Base-by-base conservation (phyloP, 2,113 vertebrate genomes). In the Paralichthys olivaceus region DNA sequence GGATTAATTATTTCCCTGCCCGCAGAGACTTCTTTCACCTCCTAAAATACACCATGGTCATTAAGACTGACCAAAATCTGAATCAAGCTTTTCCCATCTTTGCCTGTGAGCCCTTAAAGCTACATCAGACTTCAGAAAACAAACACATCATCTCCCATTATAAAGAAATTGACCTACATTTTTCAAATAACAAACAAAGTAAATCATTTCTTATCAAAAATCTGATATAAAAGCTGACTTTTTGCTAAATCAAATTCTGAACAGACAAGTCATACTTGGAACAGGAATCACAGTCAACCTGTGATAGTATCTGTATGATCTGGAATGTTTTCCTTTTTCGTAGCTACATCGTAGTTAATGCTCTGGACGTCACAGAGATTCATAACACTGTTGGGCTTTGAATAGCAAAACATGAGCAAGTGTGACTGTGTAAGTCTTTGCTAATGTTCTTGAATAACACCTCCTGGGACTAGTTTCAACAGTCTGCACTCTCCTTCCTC, bases 391-490 rank as follows among this genome's bases (percentile, higher is more conserved):
- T 22, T 69, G 81, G 88, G 77, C 71, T 88, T 87, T 85, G 70
- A 82, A 80, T 68, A 85, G 62, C 80, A 86, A 84, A 89, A 89
- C 81, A 86, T 28, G 79, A 86, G 76, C 85, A 87, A 89, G 89
- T 86, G 83, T 84, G 83, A 89, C 85, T 80, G 80, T 83, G 83
- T 84, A 72, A 69, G 75, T 83, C 81, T 88, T 77, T 82, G 80
- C 84, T 88, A 84, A 89, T 83, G 80, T 66, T 90, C 81, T 91
- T 73, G 68, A 87, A 81, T 87, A 80, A 81, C 81, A 68, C 69
- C 87, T 84, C 84, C 57, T 22, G 86, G 87, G 90, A 81, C 65
- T 26, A 47, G 70, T 78, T 89, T 90, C 73, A 87, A 70, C 87
- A 72, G 84, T 76, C 70, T 82, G 83, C 67, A 3, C 82, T 85